These are phyloP conservation scores for Trisateles emortualis DNA, from an alignment of 2,888 invertebrate genomes.

Conservation along the genomic window DNA sequence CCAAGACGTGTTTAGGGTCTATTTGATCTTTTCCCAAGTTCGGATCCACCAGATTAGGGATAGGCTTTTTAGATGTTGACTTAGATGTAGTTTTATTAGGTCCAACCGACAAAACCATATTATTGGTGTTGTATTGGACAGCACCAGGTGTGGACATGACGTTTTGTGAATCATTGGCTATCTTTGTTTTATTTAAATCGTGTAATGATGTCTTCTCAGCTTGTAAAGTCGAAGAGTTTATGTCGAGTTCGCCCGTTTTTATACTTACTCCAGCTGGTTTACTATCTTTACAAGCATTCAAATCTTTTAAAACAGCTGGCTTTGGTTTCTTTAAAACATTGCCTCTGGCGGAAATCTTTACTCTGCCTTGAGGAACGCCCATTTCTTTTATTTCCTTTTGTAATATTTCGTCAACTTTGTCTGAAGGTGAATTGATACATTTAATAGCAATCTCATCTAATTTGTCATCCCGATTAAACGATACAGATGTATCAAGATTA, in stretches of 20 bases:
- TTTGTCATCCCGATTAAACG: neutral
- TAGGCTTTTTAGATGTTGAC: neutral
- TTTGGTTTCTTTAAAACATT: neutral
- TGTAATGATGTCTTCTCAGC: neutral
- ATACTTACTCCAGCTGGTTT: too few relatives aligned
- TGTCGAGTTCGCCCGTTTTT: neutral
- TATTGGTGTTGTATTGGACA: neutral
- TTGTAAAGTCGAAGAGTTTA: neutral
- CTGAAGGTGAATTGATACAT: slow-evolving; percentile 47
- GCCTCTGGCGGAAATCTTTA: too few relatives aligned
- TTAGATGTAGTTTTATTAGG: too few relatives aligned
- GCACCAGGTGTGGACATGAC: too few relatives aligned
- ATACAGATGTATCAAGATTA: neutral
- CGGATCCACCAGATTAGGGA: neutral
- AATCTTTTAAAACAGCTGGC: too few relatives aligned
- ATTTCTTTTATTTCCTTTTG: slow-evolving; percentile 56
- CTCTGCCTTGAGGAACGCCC: slow-evolving; percentile 5
- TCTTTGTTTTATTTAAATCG: neutral
- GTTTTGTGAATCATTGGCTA: neutral
- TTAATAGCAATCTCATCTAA: slow-evolving; percentile 53
- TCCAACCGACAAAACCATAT: too few relatives aligned
- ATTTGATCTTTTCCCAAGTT: slow-evolving; percentile 17
- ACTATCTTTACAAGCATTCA: too few relatives aligned
- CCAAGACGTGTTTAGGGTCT: slow-evolving; percentile 28
- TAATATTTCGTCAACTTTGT: slow-evolving; percentile 53